Evolutionary conservation across 2,113 vertebrate genomes (phyloP).

Genomic region (Clinocottus analis): DNA sequence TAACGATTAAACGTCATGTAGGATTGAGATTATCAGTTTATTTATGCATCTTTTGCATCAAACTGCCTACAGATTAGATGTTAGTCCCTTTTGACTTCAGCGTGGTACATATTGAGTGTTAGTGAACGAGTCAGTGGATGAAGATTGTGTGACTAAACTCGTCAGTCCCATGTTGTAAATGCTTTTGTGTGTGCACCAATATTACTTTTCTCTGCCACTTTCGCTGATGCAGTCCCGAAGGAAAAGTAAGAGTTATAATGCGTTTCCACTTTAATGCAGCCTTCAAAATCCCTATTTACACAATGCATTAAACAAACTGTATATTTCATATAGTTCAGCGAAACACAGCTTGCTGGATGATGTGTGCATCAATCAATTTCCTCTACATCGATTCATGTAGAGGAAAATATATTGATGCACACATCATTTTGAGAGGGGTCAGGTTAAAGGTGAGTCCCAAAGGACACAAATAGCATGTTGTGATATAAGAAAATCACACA

Average conservation of each 20-base stretch:
- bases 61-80: not conserved
- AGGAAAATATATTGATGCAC: not conserved
- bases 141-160: constrained; percentile 15
- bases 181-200: constrained; percentile 19
- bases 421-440: constrained; percentile 27
- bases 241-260: constrained; percentile 32
- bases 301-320: constrained; percentile 34
- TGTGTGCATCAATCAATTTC: constrained; percentile 19
- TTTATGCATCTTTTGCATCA: not conserved
- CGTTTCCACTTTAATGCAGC: not conserved
- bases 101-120: not conserved
- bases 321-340: constrained; percentile 31
- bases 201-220: constrained; percentile 17
- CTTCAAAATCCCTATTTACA: constrained; percentile 15
- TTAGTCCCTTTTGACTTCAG: not conserved
- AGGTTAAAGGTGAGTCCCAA: constrained; percentile 28
- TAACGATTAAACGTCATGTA: not conserved
- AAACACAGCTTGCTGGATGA: constrained; percentile 8
- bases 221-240: not conserved
- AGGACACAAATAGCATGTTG: constrained; percentile 17
- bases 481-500: constrained; percentile 28
- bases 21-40: not conserved
- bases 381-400: not conserved
- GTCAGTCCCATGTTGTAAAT: constrained; percentile 22
- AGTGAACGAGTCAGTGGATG: constrained; percentile 15